Conservation (phyloP, 2,888 invertebrate genomes). For the Eupithecia centaureata region DNA sequence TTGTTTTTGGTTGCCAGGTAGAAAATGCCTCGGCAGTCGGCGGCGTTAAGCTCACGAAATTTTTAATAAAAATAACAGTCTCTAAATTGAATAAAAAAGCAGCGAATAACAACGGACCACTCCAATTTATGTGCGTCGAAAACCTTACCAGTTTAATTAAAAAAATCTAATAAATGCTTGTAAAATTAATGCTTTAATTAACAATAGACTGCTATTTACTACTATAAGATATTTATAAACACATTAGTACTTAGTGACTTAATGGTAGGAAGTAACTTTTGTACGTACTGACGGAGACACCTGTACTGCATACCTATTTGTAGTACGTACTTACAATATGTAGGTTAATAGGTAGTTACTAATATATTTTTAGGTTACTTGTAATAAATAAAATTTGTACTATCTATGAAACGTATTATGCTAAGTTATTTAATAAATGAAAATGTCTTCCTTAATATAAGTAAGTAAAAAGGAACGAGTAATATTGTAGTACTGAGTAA, state of each 20-base stretch:
- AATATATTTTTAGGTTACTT: neutral
- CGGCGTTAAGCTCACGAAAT: too few species aligned
- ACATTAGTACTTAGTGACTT: neutral
- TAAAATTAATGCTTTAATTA: slow-evolving; percentile 19
- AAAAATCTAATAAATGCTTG: slow-evolving; percentile 13
- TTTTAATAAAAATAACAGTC: neutral
- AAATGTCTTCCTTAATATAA: slow-evolving; percentile 3
- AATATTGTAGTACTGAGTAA: neutral
- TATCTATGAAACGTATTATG: neutral
- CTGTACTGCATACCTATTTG: neutral
- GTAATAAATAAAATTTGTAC: neutral
- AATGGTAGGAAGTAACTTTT: slow-evolving; percentile 15
- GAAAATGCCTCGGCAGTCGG: too few species aligned
- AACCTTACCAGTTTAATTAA: neutral
- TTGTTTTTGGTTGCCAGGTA: too few species aligned
- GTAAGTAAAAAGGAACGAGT: neutral
- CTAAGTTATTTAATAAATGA: neutral
- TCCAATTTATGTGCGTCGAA: neutral
- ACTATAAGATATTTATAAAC: slow-evolving; percentile 5
- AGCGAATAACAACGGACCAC: neutral
- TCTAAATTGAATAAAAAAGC: neutral
- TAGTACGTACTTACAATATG: neutral
- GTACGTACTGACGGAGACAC: neutral
- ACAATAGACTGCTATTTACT: slow-evolving; percentile 22
- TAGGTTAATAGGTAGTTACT: neutral